These are phyloP conservation scores for Psylliodes chrysocephalus DNA, from an alignment of 2,888 invertebrate species.

Conservation along the genomic window DNA sequence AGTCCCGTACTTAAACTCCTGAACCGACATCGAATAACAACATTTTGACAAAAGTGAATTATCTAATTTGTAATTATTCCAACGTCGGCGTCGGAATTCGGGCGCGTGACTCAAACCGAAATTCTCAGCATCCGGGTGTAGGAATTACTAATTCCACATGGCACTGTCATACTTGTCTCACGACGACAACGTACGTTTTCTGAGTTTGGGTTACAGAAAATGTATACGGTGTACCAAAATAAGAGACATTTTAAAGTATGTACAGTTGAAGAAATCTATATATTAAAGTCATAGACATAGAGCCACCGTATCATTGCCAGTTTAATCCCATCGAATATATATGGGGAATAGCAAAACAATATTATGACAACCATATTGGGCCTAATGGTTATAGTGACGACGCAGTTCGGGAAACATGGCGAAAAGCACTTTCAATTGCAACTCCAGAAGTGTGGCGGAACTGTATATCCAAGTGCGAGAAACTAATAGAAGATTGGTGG, in stretches of 20 bases:
- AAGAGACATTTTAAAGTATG: neutral
- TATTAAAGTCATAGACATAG: too few relatives aligned
- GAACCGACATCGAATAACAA: constrained; percentile 40
- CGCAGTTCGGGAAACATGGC: too few relatives aligned
- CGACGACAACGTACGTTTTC: constrained; percentile 26
- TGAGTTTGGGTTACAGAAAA: neutral
- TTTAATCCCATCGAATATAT: too few relatives aligned
- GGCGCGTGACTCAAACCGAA: constrained; percentile 21
- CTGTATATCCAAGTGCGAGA: too few relatives aligned
- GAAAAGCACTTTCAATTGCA: too few relatives aligned
- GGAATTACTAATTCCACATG: constrained; percentile 40
- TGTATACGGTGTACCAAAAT: constrained; percentile 8
- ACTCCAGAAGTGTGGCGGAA: too few relatives aligned
- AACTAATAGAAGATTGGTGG: too few relatives aligned
- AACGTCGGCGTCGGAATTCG: constrained; percentile 18
- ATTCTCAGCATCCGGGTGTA: constrained; percentile 10
- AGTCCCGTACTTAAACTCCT: constrained; percentile 19
- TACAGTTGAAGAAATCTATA: too few relatives aligned
- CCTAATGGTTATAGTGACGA: too few relatives aligned
- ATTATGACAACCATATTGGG: too few relatives aligned
- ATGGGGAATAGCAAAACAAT: too few relatives aligned
- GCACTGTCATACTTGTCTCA: constrained; percentile 29
- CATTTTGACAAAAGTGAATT: constrained; percentile 46
- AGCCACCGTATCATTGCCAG: too few relatives aligned
- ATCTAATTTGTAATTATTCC: constrained; percentile 42